These are phyloP conservation scores for Anableps anableps DNA, from an alignment of 2,797 vertebrate genomes.

Conservation along the genomic window DNA sequence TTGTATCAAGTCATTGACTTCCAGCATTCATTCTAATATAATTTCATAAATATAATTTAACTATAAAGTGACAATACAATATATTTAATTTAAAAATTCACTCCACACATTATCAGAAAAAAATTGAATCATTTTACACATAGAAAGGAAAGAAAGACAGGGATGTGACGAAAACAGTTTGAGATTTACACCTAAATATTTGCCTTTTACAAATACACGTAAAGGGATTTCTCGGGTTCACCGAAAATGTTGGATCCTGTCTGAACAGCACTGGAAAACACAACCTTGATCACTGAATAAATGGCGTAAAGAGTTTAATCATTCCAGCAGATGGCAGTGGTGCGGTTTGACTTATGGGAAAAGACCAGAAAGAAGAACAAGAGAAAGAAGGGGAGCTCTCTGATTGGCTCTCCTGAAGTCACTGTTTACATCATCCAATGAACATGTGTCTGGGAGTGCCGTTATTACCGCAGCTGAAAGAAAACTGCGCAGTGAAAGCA, in stretches of 20 bases:
- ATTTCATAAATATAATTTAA: not conserved
- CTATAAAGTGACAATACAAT: not conserved
- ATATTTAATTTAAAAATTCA: not conserved
- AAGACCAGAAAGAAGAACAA: not conserved
- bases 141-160: not conserved
- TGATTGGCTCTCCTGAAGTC: conserved; percentile 60
- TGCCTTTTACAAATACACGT: not conserved
- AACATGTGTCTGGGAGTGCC: conserved; percentile 28
- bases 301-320: not conserved
- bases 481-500: not conserved
- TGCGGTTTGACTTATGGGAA: not conserved
- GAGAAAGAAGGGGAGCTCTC: not conserved
- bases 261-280: no score
- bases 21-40: not conserved
- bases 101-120: no score
- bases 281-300: not conserved
- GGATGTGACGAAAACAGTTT: not conserved
- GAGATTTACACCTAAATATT: not conserved
- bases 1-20: not conserved
- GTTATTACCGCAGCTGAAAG: not conserved
- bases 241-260: not conserved
- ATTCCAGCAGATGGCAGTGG: not conserved
- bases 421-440: conserved; percentile 46
- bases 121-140: no score
- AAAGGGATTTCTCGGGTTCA: not conserved